Evolutionary conservation across 2,888 invertebrate genomes (phyloP).

Genomic region (Trissolcus brochymenae): DNA sequence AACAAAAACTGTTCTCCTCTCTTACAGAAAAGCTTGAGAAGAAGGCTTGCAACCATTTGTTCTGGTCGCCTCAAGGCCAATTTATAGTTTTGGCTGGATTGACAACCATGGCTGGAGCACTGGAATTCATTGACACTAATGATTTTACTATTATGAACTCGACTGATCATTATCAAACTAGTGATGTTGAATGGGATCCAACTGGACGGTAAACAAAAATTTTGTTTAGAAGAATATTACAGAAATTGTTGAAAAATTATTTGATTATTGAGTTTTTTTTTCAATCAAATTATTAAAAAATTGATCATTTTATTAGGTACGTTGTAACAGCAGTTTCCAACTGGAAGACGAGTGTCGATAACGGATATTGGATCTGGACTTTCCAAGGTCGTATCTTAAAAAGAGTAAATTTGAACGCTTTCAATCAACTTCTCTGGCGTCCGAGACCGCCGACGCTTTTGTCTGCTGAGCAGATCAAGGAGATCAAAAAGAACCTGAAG

Average conservation of each 20-base stretch:
- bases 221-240: no score
- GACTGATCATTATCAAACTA: constrained; percentile 94
- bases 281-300: no score
- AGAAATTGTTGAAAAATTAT: no score
- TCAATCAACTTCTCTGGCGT: constrained; percentile 97
- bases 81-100: constrained; percentile 96
- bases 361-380: constrained; percentile 97
- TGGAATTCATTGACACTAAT: constrained; percentile 96
- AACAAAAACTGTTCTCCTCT: background rate
- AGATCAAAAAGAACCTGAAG: constrained; percentile 98
- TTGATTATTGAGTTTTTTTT: no score
- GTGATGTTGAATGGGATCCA: constrained; percentile 99
- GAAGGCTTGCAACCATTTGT: constrained; percentile 92
- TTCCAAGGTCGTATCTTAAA: constrained; percentile 92
- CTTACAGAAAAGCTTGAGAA: constrained; percentile 82
- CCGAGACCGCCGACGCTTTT: constrained; percentile 94
- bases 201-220: constrained; percentile 95
- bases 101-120: constrained; percentile 87
- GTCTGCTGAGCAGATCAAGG: constrained; percentile 90
- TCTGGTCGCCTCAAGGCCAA: constrained; percentile 97
- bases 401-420: constrained; percentile 92
- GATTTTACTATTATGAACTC: constrained; percentile 97
- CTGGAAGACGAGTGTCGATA: constrained; percentile 95
- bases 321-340: constrained; percentile 96
- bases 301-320: constrained; percentile 78